phyloP scores from a whole-genome alignment of 2,113 vertebrate genomes.

The Cricetomys ansorgei region DNA sequence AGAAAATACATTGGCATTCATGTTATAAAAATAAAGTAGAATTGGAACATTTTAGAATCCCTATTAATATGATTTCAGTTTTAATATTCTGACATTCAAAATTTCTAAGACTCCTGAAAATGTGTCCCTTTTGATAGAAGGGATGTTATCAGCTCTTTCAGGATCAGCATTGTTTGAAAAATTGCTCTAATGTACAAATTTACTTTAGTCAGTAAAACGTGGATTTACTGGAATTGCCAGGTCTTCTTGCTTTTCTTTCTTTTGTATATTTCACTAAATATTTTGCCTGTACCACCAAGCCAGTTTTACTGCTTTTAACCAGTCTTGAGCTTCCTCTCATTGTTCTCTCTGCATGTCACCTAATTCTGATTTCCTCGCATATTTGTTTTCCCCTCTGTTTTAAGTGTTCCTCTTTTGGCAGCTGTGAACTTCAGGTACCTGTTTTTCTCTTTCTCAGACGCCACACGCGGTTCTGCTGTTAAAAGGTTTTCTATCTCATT shows the following conservation, averaged over 20 bases:
- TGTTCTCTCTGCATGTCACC: conserved; percentile 87
- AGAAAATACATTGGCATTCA: conserved; percentile 53
- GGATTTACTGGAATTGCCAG: conserved; percentile 81
- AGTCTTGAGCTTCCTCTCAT: conserved; percentile 81
- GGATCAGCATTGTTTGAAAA: conserved; percentile 73
- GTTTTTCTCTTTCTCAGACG: conserved; percentile 98
- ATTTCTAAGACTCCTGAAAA: conserved; percentile 58
- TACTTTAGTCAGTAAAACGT: conserved; percentile 77
- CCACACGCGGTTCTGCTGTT: conserved; percentile 96
- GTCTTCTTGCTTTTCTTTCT: conserved; percentile 84
- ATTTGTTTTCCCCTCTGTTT: conserved; percentile 83
- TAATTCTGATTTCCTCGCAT: conserved; percentile 84
- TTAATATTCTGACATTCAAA: conserved; percentile 70
- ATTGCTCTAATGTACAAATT: conserved; percentile 66
- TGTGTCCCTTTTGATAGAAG: conserved; percentile 46
- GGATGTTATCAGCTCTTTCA: conserved; percentile 62
- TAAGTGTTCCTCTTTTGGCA: conserved; percentile 89
- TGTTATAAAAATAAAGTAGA: conserved; percentile 66
- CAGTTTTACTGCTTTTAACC: conserved; percentile 84
- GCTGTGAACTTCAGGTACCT: conserved; percentile 96
- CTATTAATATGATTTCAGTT: conserved; percentile 45
- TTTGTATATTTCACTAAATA: conserved; percentile 83
- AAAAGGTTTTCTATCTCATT: conserved; percentile 99
- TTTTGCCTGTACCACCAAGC: conserved; percentile 81
- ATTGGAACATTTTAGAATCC: conserved; percentile 77